These are phyloP conservation scores for Alviniconcha marisindica DNA, from an alignment of 1,140 invertebrate species.

Conservation along the genomic window DNA sequence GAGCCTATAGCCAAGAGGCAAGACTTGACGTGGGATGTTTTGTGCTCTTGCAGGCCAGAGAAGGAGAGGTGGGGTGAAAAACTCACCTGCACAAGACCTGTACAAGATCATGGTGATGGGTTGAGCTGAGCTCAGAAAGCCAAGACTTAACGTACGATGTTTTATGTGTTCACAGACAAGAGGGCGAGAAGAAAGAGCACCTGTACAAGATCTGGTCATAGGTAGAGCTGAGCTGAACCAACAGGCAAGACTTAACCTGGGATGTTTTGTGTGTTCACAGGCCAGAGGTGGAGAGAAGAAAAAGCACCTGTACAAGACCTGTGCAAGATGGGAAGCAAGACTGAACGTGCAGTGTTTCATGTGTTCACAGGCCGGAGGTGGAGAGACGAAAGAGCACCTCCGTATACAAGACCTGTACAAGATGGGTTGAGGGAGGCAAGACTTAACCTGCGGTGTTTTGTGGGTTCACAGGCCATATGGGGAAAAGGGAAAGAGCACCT, in stretches of 20 bases:
- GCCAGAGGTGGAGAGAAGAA: background rate
- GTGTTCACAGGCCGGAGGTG: slow-evolving; percentile 64
- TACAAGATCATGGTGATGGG: background rate
- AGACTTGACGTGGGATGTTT: background rate
- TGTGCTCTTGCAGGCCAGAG: background rate
- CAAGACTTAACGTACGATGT: background rate
- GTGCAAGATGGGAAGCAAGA: too few relatives aligned
- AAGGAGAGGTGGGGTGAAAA: background rate
- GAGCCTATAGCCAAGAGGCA: too few relatives aligned
- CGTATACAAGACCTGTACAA: too few relatives aligned
- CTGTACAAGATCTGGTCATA: slow-evolving; percentile 81
- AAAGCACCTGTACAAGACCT: background rate
- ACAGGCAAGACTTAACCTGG: background rate
- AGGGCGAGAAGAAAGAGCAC: slow-evolving; percentile 86
- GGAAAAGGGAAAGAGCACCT: background rate
- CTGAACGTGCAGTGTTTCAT: background rate
- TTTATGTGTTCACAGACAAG: slow-evolving; percentile 57
- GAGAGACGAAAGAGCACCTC: slow-evolving; percentile 88
- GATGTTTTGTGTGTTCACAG: background rate
- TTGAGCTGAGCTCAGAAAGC: background rate
- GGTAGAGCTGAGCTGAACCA: background rate
- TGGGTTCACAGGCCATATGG: background rate
- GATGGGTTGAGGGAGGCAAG: too few relatives aligned
- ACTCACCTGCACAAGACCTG: too few relatives aligned
- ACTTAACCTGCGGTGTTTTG: background rate